Conservation (phyloP, 2,113 vertebrate genomes). For the Heliornis fulica region DNA sequence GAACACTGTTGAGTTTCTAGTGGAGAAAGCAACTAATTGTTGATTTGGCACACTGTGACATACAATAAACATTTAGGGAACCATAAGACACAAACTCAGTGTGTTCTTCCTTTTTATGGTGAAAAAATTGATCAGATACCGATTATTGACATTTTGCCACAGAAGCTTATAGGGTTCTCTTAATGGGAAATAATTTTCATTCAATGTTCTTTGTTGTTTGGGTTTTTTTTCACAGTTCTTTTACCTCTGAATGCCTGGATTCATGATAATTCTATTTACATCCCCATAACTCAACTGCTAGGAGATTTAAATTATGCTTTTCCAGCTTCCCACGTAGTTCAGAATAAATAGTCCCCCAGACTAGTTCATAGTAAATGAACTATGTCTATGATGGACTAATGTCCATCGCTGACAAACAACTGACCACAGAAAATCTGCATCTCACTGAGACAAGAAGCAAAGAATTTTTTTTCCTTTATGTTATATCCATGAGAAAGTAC, state of each 20-base stretch:
- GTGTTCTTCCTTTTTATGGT: neutral
- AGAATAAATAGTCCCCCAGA: no score
- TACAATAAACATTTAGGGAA: neutral
- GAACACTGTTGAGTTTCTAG: neutral
- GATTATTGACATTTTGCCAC: neutral
- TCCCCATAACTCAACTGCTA: neutral
- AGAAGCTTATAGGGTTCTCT: neutral
- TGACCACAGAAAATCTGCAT: neutral
- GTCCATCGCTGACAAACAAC: neutral
- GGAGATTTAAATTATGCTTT: neutral
- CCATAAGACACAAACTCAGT: neutral
- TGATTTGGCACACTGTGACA: neutral
- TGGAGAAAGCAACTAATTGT: neutral
- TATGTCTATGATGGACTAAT: no score
- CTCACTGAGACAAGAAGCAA: neutral
- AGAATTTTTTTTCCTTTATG: neutral
- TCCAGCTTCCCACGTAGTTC: neutral
- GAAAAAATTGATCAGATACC: neutral
- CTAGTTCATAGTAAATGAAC: neutral
- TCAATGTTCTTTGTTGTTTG: neutral
- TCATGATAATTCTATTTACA: neutral
- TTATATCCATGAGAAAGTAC: neutral
- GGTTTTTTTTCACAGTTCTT: neutral
- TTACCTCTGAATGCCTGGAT: neutral
- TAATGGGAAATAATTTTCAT: neutral